A percentile compares a stretch with the other conserved stretches of the same genome.
These are phyloP conservation scores for Oscheius sp. DNA, from an alignment of 2,888 invertebrate genomes.

Conservation along the genomic window DNA sequence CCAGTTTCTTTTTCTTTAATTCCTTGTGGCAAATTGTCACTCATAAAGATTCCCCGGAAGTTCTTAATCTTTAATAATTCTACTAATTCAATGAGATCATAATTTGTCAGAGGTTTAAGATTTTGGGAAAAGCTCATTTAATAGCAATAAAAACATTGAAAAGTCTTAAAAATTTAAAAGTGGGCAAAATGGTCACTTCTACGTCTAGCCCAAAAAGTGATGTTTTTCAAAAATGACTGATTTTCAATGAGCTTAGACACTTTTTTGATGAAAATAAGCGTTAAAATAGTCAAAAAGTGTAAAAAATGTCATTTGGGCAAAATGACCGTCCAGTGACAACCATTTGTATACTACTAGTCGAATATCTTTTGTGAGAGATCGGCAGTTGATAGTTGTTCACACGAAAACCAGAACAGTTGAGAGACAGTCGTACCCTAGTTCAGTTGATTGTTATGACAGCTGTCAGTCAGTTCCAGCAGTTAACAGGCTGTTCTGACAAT, in stretches of 20 bases:
- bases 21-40: constrained; percentile 23
- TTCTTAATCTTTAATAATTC: constrained; percentile 28
- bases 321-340: too few relatives aligned
- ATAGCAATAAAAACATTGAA: constrained; percentile 1
- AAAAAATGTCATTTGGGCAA: background rate
- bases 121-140: constrained; percentile 20
- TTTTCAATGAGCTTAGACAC: constrained; percentile 10
- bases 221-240: constrained; percentile 4
- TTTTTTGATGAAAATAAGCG: background rate
- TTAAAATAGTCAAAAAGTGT: background rate
- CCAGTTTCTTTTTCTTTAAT: constrained; percentile 24
- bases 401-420: too few relatives aligned
- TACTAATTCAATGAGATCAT: constrained; percentile 26
- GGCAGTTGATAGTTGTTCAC: too few relatives aligned
- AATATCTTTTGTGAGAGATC: too few relatives aligned
- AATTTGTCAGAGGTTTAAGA: constrained; percentile 24
- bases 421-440: too few relatives aligned
- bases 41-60: constrained; percentile 30
- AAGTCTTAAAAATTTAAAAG: background rate
- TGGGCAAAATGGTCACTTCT: background rate
- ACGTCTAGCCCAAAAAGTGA: background rate
- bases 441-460: too few relatives aligned
- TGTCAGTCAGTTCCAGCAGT: too few relatives aligned
- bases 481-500: too few relatives aligned
- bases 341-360: too few relatives aligned